These are phyloP conservation scores for Sebastes minor DNA, from an alignment of 2,797 vertebrate genomes.

Conservation along the genomic window DNA sequence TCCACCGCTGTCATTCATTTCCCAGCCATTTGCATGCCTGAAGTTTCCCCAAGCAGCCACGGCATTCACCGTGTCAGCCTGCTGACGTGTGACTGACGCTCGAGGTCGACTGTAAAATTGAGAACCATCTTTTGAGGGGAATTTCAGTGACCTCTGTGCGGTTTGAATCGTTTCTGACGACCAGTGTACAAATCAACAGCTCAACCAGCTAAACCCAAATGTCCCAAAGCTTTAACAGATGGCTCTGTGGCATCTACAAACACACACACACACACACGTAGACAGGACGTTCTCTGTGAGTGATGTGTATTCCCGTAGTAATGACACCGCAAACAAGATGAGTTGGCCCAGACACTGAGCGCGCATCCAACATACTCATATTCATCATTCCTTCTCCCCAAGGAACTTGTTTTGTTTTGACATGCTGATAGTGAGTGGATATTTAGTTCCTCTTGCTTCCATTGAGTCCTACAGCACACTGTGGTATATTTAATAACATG, in stretches of 20 bases:
- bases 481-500: not conserved
- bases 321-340: conserved; percentile 33
- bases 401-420: conserved; percentile 13
- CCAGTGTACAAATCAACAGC: conserved; percentile 49
- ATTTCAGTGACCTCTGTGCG: conserved; percentile 58
- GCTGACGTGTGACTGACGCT: conserved; percentile 43
- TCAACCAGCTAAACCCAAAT: conserved; percentile 28
- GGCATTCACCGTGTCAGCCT: not conserved
- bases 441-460: not conserved
- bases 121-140: conserved; percentile 36
- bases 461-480: not conserved
- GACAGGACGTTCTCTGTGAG: conserved; percentile 16
- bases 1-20: conserved; percentile 1
- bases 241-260: conserved; percentile 16
- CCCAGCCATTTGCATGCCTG: conserved; percentile 2
- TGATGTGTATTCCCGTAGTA: conserved; percentile 29
- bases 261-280: conserved; percentile 4
- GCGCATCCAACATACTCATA: not conserved
- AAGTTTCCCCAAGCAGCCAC: conserved; percentile 7
- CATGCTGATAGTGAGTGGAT: conserved; percentile 4
- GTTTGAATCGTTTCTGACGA: conserved; percentile 48
- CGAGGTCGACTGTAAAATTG: conserved; percentile 21
- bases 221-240: conserved; percentile 55
- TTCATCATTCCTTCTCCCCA: not conserved
- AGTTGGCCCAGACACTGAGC: conserved; percentile 22